A percentile compares a stretch with the other conserved stretches of the same genome.
phyloP scores from a whole-genome alignment of 2,797 vertebrate genomes.

The Microtus obscurus region DNA sequence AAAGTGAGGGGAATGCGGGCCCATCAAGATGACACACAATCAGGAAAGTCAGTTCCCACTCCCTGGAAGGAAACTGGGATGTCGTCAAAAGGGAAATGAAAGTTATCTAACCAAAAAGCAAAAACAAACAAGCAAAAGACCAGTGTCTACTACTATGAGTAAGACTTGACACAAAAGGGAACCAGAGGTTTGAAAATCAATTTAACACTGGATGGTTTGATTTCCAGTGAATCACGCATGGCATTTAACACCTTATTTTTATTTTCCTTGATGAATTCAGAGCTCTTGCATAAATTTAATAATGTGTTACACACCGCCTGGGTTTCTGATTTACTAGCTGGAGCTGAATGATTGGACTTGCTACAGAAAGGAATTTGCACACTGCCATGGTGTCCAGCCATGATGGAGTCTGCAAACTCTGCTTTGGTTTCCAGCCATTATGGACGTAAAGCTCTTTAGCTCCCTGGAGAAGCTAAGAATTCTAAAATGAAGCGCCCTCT shows the following conservation, averaged over 20 bases:
- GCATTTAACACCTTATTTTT: slow-evolving; percentile 64
- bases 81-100: slow-evolving; percentile 23
- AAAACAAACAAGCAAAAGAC: background rate
- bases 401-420: slow-evolving; percentile 51
- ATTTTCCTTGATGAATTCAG: slow-evolving; percentile 70
- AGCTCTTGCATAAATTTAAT: slow-evolving; percentile 69
- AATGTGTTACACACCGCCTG: slow-evolving; percentile 72
- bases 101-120: background rate
- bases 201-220: slow-evolving; percentile 61
- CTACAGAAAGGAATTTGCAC: slow-evolving; percentile 47
- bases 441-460: slow-evolving; percentile 70
- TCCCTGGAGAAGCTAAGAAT: slow-evolving; percentile 80
- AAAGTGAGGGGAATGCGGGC: too few species aligned
- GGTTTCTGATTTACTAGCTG: slow-evolving; percentile 66
- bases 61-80: slow-evolving; percentile 22
- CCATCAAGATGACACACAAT: background rate
- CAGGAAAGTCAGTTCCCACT: background rate
- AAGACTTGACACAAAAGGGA: slow-evolving; percentile 14
- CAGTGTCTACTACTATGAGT: background rate
- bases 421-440: slow-evolving; percentile 54
- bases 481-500: slow-evolving; percentile 75
- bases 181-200: slow-evolving; percentile 49
- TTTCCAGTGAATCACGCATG: slow-evolving; percentile 27
- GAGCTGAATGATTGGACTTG: slow-evolving; percentile 57
- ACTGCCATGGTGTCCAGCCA: slow-evolving; percentile 58